Evolutionary conservation across 2,113 vertebrate genomes (phyloP), one percentile per base, ranked within the genome.

Genomic region (Ciconia stormi): DNA sequence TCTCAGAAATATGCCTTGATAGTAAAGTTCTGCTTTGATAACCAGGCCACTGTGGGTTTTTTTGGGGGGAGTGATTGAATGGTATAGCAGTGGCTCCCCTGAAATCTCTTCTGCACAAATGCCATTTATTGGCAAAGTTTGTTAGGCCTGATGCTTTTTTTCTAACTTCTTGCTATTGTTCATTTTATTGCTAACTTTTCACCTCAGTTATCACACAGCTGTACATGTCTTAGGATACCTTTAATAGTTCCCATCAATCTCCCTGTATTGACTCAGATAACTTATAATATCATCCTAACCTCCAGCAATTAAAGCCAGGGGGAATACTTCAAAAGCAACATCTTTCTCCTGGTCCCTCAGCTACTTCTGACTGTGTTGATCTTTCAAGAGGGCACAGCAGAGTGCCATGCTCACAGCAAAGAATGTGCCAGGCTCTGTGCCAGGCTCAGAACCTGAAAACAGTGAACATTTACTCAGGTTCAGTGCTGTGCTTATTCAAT

Each of bases 31-130:
- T 47, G 5, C 29, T 82, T 67, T 85, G 49, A 65, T 62, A 77
- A 69, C 6, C 16, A 80, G 26, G 9, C 6, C 15, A 53, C 16
- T 58, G 10, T 38, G 42, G 56, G 36, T 32, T 34, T 82, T 14
- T 7, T 0, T 0, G 2, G 2, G 29, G 6, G 13, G 29, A 62
- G 10, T 0, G 0, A 36, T 18, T 29, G 26, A 63, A 61, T 16
- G 4, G 10, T 47, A 6, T 22, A 52, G 40, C 44, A 77, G 13
- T 50, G 17, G 9, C 8, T 71, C 29, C 20, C 12, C 46, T 59
- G 47, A 94, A 82, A 71, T 55, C 4, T 58, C 50, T 86, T 82
- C 49, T 84, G 70, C 61, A 79, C 8, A 34, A 89, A 56, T 3
- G 4, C 7, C 12, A 34, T 44, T 84, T 91, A 7, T 56, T 59